Evolutionary conservation across 2,797 vertebrate genomes (phyloP), one percentile per base, ranked within the genome.

Genomic region (Chelmon rostratus): DNA sequence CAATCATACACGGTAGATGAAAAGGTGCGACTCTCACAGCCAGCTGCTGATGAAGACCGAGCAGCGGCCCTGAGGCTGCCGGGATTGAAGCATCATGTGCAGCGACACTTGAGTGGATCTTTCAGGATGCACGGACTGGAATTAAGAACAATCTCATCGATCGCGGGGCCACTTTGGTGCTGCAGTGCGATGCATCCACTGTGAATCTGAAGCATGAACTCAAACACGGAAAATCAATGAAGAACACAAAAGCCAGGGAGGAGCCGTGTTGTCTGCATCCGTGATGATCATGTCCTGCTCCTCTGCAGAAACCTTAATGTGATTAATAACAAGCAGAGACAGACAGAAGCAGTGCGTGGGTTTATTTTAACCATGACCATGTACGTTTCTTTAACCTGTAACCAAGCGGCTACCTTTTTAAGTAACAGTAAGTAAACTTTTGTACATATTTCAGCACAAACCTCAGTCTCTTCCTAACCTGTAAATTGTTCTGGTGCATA

Each of bases 91-190:
- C 35, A n/a, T 76, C 23, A 1, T 23, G 38, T 19, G 19, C 8
- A 13, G 59, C 28, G 31, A 25, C 31, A 23, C 77, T 80, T 7
- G 31, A 78, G 37, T 67, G 38, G 54, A 58, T 61, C 53, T 66
- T 62, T 58, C 2, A 8, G 31, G 19, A 52, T 31, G 68, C 50
- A n/a, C 8, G 52, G 52, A 31, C 21, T 61, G 4, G 66, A 65
- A 61, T n/a, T 6, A 23, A 74, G 63, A 28, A 38, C 38, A 0
- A 1, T 25, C 44, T 74, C 59, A n/a, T 59, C 53, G 54, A 49
- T 59, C 56, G 46, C n/a, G 8, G 31, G 9, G 23, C 40, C 67
- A 18, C 67, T 76, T 47, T 9, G 38, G 54, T 3, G 33, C 73
- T 21, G 10, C 15, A 16, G 49, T 2, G 9, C 10, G 75, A 25